A percentile compares a stretch with the other conserved stretches of the same genome.
Evolutionary conservation across 2,888 invertebrate genomes (phyloP).

Genomic region (Mythimna pallens): DNA sequence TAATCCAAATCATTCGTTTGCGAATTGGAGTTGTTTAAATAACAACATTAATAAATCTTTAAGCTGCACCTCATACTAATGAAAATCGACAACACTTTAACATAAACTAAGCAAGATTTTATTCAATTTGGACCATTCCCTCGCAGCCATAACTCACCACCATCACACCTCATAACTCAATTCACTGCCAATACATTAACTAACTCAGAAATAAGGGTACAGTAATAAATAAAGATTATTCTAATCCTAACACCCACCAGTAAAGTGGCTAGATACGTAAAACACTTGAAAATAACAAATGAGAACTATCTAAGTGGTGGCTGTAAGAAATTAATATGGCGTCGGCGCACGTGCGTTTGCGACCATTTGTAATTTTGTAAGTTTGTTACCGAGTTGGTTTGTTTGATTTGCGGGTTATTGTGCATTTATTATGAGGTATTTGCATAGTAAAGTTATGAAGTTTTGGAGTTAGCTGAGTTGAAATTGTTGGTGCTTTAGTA

Average conservation of each 20-base stretch:
- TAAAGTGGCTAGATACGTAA: conserved; percentile 70
- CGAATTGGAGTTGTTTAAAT: background rate
- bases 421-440: conserved; percentile 34
- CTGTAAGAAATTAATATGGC: conserved; percentile 82
- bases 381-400: conserved; percentile 46
- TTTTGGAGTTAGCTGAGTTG: background rate
- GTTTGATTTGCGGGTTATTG: conserved; percentile 48
- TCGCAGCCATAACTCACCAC: conserved; percentile 7
- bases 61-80: background rate
- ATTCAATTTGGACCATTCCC: conserved; percentile 20
- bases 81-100: conserved; percentile 14
- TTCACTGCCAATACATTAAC: conserved; percentile 48
- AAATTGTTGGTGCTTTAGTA: background rate
- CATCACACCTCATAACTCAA: conserved; percentile 33
- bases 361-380: conserved; percentile 54
- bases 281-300: conserved; percentile 80
- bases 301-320: conserved; percentile 75
- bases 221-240: conserved; percentile 63
- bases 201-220: conserved; percentile 45
- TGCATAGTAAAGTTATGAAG: background rate
- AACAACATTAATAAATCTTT: background rate
- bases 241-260: conserved; percentile 71
- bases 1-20: too few relatives aligned
- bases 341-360: conserved; percentile 77
- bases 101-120: background rate